Conservation (phyloP, 92 coral and sea anemone species). For the Porites evermanni region DNA sequence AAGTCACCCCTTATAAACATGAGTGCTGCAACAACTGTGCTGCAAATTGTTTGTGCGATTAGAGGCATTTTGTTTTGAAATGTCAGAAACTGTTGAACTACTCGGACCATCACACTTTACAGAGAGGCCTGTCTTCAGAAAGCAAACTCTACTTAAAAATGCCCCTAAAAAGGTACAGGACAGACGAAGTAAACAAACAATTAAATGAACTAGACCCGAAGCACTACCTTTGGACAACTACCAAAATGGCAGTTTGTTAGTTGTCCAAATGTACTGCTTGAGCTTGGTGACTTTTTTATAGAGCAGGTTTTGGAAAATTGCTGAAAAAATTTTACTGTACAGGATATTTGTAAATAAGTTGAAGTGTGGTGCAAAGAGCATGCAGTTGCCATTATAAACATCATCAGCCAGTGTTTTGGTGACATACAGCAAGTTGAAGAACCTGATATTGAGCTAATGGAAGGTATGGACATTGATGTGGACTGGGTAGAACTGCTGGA, state of each 20-base stretch:
- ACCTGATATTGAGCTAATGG: conserved; percentile 30
- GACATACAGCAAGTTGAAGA: conserved; percentile 44
- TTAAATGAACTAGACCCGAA: conserved; percentile 12
- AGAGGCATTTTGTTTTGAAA: background rate
- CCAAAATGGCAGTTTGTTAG: conserved; percentile 19
- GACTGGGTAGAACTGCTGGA: conserved; percentile 58
- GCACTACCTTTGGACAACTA: too few relatives aligned
- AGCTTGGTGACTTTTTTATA: conserved; percentile 49
- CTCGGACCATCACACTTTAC: background rate
- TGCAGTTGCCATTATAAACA: conserved; percentile 51
- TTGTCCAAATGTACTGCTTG: conserved; percentile 64
- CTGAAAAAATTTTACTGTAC: conserved; percentile 36
- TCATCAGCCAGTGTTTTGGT: conserved; percentile 45
- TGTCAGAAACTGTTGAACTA: background rate
- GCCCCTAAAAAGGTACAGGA: conserved; percentile 25
- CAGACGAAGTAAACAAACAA: conserved; percentile 30
- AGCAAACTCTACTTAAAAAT: conserved; percentile 32
- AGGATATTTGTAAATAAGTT: conserved; percentile 51
- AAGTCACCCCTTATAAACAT: conserved; percentile 1
- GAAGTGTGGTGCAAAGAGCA: conserved; percentile 63
- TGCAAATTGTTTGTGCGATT: conserved; percentile 36
- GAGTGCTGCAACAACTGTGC: conserved; percentile 56
- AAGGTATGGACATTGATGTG: conserved; percentile 40
- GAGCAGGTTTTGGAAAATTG: conserved; percentile 52
- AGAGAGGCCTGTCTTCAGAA: conserved; percentile 35